Evolutionary conservation across 2,113 vertebrate genomes (phyloP).

Genomic region (Phycodurus eques): DNA sequence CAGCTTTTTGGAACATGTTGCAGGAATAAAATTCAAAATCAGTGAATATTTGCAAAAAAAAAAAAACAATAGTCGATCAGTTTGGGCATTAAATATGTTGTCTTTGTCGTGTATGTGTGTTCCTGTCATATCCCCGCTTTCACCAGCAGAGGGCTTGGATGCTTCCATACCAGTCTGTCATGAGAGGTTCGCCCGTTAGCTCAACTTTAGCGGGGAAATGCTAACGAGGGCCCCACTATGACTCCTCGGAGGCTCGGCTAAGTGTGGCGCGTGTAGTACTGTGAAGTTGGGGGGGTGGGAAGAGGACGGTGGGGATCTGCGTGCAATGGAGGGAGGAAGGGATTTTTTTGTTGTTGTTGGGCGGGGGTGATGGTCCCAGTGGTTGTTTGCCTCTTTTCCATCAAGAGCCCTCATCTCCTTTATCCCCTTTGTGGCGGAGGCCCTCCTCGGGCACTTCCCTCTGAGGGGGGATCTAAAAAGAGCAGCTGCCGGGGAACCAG

Average conservation of each 20-base stretch:
- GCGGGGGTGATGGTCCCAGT: constrained; percentile 67
- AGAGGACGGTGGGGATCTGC: background rate
- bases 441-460: constrained; percentile 84
- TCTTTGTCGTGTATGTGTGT: background rate
- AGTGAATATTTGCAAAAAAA: no score
- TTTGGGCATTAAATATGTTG: no score
- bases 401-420: constrained; percentile 84
- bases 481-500: constrained; percentile 83
- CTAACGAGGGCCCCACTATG: constrained; percentile 81
- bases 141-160: constrained; percentile 78
- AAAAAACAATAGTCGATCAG: no score
- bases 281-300: constrained; percentile 16
- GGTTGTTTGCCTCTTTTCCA: constrained; percentile 83
- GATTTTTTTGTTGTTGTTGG: constrained; percentile 36
- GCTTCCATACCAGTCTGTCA: constrained; percentile 61
- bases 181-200: constrained; percentile 72
- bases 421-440: constrained; percentile 83
- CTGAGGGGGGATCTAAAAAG: constrained; percentile 81
- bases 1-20: no score
- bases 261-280: constrained; percentile 65
- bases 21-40: no score
- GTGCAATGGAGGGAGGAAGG: background rate
- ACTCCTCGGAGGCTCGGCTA: constrained; percentile 71
- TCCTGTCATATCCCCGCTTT: constrained; percentile 37
- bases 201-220: constrained; percentile 82